Base-by-base conservation (phyloP, 2,113 vertebrate species). In the Coryphaenoides rupestris region DNA sequence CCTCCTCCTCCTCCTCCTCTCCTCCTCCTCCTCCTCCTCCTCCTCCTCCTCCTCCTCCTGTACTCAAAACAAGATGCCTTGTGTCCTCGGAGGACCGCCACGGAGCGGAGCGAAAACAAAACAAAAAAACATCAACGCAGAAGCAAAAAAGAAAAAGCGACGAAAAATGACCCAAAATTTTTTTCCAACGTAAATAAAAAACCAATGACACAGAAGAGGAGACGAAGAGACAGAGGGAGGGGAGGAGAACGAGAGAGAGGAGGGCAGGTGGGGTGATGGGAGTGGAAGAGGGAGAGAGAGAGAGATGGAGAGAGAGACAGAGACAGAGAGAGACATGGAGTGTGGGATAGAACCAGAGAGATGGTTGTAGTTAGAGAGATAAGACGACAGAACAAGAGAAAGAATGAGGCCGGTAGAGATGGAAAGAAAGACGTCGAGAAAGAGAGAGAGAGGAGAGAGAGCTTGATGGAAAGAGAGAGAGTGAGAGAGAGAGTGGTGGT, bases 11-110 rank as follows among this genome's bases (percentile, higher is more conserved):
- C n/a, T 45, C 14, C 16, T 62, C 16, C 24, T 45, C 21, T 61
- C 66, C 57, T 55, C 63, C n/a, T 45, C 14, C 16, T 62, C 16
- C 24, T 45, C 21, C 61, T 69, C 57, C 56, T n/a, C 63, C n/a
- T 45, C 14, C 16, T 62, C 16, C 24, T 45, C 21, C 61, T 69
- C 57, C 56, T n/a, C n/a, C 45, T 59, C 57, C 58, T 63, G 52
- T 60, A 75, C 68, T 75, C 22, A 70, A 75, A 77, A 63, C 64
- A 46, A 60, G 45, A 75, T 58, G 60, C 55, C 26, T 54, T 12
- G 3, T 14, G 5, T 63, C 59, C 52, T 72, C 59, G 49, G 68
- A 68, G 68, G 56, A 26, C 24, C 24, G 24, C 24, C 24, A 26
- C 6, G 24, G 24, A 3, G 24, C 24, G n/a, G n/a, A n/a, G n/a